These are phyloP conservation scores for Triops cancriformis DNA, from an alignment of 1,140 invertebrate genomes.

Conservation along the genomic window DNA sequence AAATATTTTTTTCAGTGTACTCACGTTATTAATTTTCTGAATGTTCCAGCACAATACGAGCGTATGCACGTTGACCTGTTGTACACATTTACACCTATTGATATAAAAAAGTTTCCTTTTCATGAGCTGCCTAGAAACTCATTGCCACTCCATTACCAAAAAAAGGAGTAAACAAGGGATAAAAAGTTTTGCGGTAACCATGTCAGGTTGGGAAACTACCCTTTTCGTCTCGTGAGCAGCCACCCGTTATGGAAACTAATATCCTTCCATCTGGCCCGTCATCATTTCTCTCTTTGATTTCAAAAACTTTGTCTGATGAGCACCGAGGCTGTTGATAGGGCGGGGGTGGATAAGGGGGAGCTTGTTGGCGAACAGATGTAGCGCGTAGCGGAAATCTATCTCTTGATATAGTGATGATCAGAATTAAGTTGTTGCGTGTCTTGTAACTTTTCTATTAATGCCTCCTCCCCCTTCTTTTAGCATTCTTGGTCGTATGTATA, in stretches of 20 bases:
- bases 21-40: too few species aligned
- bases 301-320: not conserved
- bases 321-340: not conserved
- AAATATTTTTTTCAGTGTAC: too few species aligned
- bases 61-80: too few species aligned
- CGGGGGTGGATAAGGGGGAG: not conserved
- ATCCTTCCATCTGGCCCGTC: not conserved
- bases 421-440: slow-evolving; percentile 13
- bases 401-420: not conserved
- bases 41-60: too few species aligned
- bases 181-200: not conserved
- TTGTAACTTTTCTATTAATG: slow-evolving; percentile 1
- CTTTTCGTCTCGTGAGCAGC: not conserved
- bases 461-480: not conserved
- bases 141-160: not conserved
- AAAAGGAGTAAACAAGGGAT: not conserved
- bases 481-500: not conserved
- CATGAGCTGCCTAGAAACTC: too few species aligned
- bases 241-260: slow-evolving; percentile 13
- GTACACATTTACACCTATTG: too few species aligned
- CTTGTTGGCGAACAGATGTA: not conserved
- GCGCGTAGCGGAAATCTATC: not conserved
- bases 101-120: too few species aligned
- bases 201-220: not conserved
- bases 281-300: not conserved